Evolutionary conservation across 2,113 vertebrate species (phyloP).

Genomic region (Ptilorrhoa leucosticta): DNA sequence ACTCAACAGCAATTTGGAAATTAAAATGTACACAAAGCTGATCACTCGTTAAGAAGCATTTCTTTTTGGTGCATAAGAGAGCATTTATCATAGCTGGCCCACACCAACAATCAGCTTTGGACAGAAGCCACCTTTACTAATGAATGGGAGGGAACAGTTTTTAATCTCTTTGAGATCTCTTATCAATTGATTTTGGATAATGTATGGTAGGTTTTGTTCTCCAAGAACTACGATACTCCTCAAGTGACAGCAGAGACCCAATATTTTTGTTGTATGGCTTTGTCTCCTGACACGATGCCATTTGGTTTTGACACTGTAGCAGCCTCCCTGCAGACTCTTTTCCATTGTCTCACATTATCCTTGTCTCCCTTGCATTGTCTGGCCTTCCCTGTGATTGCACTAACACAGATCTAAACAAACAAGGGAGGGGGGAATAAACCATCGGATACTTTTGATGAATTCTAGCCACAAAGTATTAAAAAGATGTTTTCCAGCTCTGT

Average conservation of each 20-base stretch:
- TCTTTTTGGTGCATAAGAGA: constrained; percentile 14
- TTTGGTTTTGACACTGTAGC: not conserved
- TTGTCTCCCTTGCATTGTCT: not conserved
- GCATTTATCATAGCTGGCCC: constrained; percentile 56
- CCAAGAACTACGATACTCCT: constrained; percentile 45
- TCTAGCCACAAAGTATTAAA: not conserved
- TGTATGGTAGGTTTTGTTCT: constrained; percentile 55
- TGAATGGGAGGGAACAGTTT: constrained; percentile 48
- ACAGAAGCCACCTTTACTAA: constrained; percentile 58
- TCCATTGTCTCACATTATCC: not conserved
- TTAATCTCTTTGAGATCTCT: constrained; percentile 59
- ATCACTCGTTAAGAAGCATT: constrained; percentile 35
- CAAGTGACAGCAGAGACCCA: constrained; percentile 7
- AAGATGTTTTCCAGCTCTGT: not conserved
- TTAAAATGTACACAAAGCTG: constrained; percentile 40
- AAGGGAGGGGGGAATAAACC: not conserved
- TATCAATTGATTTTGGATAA: constrained; percentile 65
- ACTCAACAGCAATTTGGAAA: constrained; percentile 1
- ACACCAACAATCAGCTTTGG: constrained; percentile 38
- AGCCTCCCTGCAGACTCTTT: not conserved
- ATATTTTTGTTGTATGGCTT: not conserved
- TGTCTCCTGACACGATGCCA: constrained; percentile 9
- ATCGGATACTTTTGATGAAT: not conserved
- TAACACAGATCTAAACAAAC: not conserved
- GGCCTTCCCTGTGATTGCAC: not conserved